A percentile compares a stretch with the other conserved stretches of the same genome.
Evolutionary conservation across 2,888 invertebrate genomes (phyloP).

Genomic region (Tetropium fuscum): DNA sequence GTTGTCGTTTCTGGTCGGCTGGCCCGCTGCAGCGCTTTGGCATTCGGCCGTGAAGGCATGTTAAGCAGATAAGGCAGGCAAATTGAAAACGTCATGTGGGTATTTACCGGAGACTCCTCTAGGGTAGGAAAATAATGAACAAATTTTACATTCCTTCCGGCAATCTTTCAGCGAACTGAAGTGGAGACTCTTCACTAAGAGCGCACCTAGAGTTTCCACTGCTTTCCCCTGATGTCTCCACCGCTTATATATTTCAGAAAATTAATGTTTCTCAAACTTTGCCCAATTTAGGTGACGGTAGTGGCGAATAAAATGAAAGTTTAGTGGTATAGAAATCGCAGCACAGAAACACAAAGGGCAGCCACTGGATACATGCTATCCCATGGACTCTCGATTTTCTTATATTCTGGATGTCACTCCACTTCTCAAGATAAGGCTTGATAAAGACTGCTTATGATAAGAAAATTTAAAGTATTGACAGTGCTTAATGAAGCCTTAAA

Average conservation of each 20-base stretch:
- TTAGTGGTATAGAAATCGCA: too few relatives aligned
- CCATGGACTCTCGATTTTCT: too few relatives aligned
- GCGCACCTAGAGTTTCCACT: constrained; percentile 14
- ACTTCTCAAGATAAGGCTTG: too few relatives aligned
- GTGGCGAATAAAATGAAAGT: too few relatives aligned
- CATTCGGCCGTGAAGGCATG: constrained; percentile 26
- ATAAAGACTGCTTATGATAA: too few relatives aligned
- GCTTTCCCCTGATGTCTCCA: constrained; percentile 1
- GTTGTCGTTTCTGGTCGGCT: constrained; percentile 26
- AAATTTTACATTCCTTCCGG: constrained; percentile 29
- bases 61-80: constrained; percentile 40
- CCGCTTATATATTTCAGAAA: constrained; percentile 15
- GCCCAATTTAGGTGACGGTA: neutral
- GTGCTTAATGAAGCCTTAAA: too few relatives aligned
- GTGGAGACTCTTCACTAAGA: constrained; percentile 4
- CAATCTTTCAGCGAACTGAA: neutral
- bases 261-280: constrained; percentile 11
- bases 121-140: constrained; percentile 39
- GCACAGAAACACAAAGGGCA: too few relatives aligned
- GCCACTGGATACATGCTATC: too few relatives aligned
- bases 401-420: too few relatives aligned
- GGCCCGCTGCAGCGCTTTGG: constrained; percentile 10
- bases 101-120: constrained; percentile 32
- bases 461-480: too few relatives aligned
- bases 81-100: constrained; percentile 44